Conservation (phyloP, 2,797 vertebrate species). For the Orestias chungarensis region DNA sequence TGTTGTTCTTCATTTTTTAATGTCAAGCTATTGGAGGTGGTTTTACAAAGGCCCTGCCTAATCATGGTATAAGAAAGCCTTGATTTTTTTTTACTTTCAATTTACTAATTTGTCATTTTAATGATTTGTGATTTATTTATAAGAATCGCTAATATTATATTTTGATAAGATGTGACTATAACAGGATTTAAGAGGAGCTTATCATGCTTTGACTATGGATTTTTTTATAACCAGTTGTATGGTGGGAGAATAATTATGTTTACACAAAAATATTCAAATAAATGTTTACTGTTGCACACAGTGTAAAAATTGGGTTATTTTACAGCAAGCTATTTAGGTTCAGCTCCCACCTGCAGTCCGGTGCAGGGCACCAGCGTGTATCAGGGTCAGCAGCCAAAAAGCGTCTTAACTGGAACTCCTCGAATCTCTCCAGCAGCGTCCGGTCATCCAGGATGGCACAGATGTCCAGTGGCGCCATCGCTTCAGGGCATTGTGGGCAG, state of each 20-base stretch:
- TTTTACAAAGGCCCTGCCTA: too few relatives aligned
- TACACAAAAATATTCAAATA: too few relatives aligned
- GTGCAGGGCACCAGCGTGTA: conserved; percentile 88
- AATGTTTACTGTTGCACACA: too few relatives aligned
- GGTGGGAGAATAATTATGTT: too few relatives aligned
- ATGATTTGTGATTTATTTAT: too few relatives aligned
- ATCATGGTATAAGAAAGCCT: not conserved
- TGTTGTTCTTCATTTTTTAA: too few relatives aligned
- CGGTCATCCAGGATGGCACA: conserved; percentile 82
- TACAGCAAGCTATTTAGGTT: not conserved
- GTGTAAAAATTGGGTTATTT: not conserved
- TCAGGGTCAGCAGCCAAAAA: conserved; percentile 85
- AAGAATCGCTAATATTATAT: too few relatives aligned
- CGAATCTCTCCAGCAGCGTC: conserved; percentile 83
- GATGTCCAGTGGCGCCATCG: conserved; percentile 76
- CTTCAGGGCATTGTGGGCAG: conserved; percentile 85
- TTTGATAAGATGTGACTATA: conserved; percentile 31
- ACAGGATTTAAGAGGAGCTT: conserved; percentile 6
- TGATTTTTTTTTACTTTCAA: conserved; percentile 12
- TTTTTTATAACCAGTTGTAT: not conserved
- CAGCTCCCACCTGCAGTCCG: conserved; percentile 85
- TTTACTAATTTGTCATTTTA: conserved; percentile 16
- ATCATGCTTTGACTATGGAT: conserved; percentile 2
- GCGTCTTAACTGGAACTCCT: conserved; percentile 86
- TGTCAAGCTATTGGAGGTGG: too few relatives aligned